Percentiles rank a stretch among this genome's conserved stretches.
Evolutionary conservation across 2,797 vertebrate species (phyloP).

Genomic region (Lepilemur septentrionalis): DNA sequence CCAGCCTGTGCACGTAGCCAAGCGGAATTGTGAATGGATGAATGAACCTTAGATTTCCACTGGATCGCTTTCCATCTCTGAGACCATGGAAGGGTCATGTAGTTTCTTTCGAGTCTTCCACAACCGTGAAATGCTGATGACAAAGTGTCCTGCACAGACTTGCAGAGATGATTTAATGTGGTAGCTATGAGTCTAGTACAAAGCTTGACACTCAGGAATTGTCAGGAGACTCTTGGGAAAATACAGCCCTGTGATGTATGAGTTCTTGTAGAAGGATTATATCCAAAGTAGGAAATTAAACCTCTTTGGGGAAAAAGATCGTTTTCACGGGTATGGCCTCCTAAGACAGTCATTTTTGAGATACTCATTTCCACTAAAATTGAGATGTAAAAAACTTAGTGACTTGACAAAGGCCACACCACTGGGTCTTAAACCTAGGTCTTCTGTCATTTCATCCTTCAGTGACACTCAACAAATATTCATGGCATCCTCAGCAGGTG

Average conservation of each 20-base stretch:
- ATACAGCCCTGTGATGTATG: background rate
- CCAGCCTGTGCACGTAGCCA: fast-evolving
- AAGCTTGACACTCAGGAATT: background rate
- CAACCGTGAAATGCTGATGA: background rate
- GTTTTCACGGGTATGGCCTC: background rate
- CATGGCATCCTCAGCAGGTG: background rate
- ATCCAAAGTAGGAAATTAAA: background rate
- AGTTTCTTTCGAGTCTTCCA: background rate
- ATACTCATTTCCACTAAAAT: background rate
- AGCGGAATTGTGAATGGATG: background rate
- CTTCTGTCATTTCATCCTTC: background rate
- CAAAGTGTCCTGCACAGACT: background rate
- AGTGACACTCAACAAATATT: background rate
- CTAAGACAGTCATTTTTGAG: background rate
- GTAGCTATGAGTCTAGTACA: background rate
- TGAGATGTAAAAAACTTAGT: background rate
- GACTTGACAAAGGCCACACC: background rate
- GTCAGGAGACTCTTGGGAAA: background rate
- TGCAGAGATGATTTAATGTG: background rate
- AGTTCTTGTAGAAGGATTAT: background rate
- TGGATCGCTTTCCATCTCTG: background rate
- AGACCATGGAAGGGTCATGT: background rate
- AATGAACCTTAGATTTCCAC: background rate
- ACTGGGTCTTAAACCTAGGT: background rate
- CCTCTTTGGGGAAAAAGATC: background rate